phyloP scores from a whole-genome alignment of 2,888 invertebrate genomes.

The Tyria jacobaeae region DNA sequence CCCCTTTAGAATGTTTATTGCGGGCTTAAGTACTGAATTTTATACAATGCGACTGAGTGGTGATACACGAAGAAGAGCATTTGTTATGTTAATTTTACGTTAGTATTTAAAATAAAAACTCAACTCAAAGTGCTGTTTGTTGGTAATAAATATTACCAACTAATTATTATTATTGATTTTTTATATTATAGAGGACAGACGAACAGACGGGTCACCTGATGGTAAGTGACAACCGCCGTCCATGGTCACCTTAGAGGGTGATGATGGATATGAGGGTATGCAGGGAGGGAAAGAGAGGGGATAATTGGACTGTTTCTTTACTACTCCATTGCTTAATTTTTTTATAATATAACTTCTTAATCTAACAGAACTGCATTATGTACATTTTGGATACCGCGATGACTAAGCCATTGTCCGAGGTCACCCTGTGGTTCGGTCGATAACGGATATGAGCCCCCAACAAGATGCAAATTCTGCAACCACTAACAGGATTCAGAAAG shows the following conservation, averaged over 20 bases:
- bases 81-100: background rate
- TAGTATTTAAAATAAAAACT: too few relatives aligned
- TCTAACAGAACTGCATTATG: background rate
- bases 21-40: slow-evolving; percentile 36
- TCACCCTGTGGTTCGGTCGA: background rate
- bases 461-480: background rate
- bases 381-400: background rate
- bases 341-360: too few relatives aligned
- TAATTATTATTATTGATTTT: background rate
- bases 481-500: background rate
- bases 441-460: background rate
- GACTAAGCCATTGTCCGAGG: background rate
- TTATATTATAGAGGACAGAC: too few relatives aligned
- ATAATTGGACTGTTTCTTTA: too few relatives aligned
- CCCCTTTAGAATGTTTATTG: slow-evolving; percentile 40
- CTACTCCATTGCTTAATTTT: too few relatives aligned
- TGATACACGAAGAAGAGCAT: slow-evolving; percentile 26
- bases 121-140: background rate
- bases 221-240: too few relatives aligned
- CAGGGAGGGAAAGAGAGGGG: too few relatives aligned
- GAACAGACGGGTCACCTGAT: too few relatives aligned
- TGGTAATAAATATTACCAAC: background rate
- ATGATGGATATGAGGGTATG: too few relatives aligned
- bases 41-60: slow-evolving; percentile 23
- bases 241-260: too few relatives aligned